Evolutionary conservation across 2,113 vertebrate genomes (phyloP).

Genomic region (Eudorcas thomsonii): DNA sequence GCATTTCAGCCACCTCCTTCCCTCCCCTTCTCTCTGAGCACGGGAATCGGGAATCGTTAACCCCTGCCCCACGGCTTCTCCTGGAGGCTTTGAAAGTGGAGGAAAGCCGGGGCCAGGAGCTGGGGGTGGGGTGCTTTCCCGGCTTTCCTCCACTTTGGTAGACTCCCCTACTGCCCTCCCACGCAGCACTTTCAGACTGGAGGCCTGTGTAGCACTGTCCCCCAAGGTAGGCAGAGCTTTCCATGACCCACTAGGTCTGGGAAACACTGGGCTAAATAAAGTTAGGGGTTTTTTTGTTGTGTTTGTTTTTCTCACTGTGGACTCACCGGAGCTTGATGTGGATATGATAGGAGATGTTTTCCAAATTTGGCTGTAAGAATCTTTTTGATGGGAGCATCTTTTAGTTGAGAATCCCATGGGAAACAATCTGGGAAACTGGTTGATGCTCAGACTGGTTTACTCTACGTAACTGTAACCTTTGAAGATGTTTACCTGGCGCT

Average conservation of each 20-base stretch:
- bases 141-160: background rate
- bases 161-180: background rate
- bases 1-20: background rate
- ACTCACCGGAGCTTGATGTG: background rate
- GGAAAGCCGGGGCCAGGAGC: no score
- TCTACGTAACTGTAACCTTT: accelerated
- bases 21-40: background rate
- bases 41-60: background rate
- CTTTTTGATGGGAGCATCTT: background rate
- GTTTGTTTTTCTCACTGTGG: background rate
- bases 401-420: background rate
- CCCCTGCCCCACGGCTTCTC: background rate
- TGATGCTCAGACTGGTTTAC: background rate
- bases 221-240: background rate
- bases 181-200: background rate
- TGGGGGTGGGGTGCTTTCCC: no score
- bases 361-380: background rate
- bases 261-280: background rate
- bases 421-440: background rate
- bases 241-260: background rate
- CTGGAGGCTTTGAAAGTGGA: background rate
- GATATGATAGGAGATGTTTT: background rate
- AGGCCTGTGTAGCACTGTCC: background rate
- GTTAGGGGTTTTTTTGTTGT: background rate
- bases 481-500: accelerated